Evolutionary conservation across 2,797 vertebrate genomes (phyloP).

Genomic region (Chrysocyon brachyurus): DNA sequence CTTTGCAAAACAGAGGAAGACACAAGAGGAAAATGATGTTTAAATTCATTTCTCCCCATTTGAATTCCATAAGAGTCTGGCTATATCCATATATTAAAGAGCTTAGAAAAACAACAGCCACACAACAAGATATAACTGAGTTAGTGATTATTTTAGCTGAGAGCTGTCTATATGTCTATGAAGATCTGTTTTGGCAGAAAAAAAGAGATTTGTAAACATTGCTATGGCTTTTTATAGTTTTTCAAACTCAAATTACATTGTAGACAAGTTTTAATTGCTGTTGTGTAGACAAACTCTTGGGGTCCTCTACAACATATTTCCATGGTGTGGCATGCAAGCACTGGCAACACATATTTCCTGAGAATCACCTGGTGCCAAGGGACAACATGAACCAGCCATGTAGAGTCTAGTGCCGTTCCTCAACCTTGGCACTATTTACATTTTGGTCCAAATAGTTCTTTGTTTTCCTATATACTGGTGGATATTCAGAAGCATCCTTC

Average conservation of each 20-base stretch:
- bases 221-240: background rate
- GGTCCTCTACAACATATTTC: background rate
- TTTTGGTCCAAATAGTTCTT: background rate
- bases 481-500: background rate
- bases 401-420: background rate
- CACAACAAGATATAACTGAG: background rate
- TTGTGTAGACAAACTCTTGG: background rate
- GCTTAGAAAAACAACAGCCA: background rate
- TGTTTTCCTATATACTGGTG: background rate
- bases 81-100: background rate
- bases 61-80: background rate
- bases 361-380: background rate
- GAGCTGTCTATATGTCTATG: background rate
- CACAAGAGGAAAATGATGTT: background rate
- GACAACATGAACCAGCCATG: background rate
- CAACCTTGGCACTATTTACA: background rate
- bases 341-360: background rate
- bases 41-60: background rate
- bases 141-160: slow-evolving; percentile 12
- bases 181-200: background rate
- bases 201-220: slow-evolving; percentile 1
- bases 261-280: background rate
- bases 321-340: background rate
- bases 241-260: background rate
- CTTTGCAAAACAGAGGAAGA: background rate